These are phyloP conservation scores for Lithophane semibrunnea DNA, from an alignment of 2,888 invertebrate genomes.

Conservation along the genomic window DNA sequence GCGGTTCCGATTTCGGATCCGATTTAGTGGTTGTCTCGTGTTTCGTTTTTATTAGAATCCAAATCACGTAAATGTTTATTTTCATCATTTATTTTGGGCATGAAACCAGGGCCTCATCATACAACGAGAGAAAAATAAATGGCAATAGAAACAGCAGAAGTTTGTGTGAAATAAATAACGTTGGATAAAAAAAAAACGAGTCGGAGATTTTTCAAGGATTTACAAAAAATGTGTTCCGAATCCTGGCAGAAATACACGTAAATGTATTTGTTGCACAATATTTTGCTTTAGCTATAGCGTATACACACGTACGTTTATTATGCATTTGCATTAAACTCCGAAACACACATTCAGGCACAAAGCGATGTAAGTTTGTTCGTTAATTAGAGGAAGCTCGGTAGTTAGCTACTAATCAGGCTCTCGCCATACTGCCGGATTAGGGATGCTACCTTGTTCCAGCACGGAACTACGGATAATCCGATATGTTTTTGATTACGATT, in stretches of 20 bases:
- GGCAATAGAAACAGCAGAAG: background rate
- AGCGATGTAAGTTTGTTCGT: conserved; percentile 31
- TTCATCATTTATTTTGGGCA: too few relatives aligned
- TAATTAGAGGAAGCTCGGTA: conserved; percentile 48
- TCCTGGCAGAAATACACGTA: background rate
- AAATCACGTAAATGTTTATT: background rate
- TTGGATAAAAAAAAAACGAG: background rate
- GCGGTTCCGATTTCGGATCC: conserved; percentile 2
- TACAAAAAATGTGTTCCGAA: background rate
- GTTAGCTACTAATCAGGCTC: conserved; percentile 37
- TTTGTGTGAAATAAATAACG: background rate
- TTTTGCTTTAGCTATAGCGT: too few relatives aligned
- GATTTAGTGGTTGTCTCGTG: background rate
- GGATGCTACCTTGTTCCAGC: background rate
- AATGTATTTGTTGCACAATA: background rate
- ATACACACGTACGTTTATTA: background rate
- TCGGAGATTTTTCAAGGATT: background rate
- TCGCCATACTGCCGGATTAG: conserved; percentile 1
- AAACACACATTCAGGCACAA: conserved; percentile 13
- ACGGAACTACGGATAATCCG: background rate
- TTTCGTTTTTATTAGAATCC: background rate
- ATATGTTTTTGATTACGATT: background rate
- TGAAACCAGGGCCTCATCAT: too few relatives aligned
- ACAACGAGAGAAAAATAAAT: too few relatives aligned
- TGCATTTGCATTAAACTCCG: background rate